phyloP scores from a whole-genome alignment of 2,113 vertebrate genomes.

The Tragelaphus strepsiceros region DNA sequence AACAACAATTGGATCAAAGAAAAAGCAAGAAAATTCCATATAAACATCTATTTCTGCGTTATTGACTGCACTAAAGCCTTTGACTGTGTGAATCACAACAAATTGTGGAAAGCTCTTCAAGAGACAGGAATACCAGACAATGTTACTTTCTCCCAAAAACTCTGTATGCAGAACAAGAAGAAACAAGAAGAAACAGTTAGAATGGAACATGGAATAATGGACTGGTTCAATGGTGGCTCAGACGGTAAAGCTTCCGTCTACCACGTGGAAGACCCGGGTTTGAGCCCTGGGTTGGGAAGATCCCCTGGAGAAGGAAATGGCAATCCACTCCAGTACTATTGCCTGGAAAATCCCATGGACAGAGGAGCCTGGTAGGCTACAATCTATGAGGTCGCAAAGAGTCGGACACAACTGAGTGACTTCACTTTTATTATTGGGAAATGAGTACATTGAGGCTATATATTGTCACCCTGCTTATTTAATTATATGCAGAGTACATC shows the following conservation, averaged over 20 bases:
- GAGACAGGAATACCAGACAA: neutral
- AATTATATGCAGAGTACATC: neutral
- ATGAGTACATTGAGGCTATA: neutral
- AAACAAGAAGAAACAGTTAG: neutral
- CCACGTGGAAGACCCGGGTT: no score
- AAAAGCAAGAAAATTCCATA: neutral
- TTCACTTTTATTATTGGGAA: neutral
- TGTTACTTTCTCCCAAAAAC: neutral
- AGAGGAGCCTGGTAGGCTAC: no score
- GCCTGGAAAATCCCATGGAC: no score
- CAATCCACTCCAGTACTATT: no score
- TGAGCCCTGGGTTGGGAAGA: no score
- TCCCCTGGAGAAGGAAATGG: no score
- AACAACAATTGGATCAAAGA: neutral
- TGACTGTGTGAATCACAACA: neutral
- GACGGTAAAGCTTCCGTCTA: no score
- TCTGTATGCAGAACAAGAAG: neutral
- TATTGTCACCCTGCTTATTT: neutral
- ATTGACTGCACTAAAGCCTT: neutral
- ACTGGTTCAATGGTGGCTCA: neutral
- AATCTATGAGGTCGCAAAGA: no score
- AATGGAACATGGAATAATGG: neutral
- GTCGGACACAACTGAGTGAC: no score
- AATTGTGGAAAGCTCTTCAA: neutral
- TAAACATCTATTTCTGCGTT: neutral